Evolutionary conservation across 2,113 vertebrate species (phyloP).

Genomic region (Paramormyrops kingsleyae): DNA sequence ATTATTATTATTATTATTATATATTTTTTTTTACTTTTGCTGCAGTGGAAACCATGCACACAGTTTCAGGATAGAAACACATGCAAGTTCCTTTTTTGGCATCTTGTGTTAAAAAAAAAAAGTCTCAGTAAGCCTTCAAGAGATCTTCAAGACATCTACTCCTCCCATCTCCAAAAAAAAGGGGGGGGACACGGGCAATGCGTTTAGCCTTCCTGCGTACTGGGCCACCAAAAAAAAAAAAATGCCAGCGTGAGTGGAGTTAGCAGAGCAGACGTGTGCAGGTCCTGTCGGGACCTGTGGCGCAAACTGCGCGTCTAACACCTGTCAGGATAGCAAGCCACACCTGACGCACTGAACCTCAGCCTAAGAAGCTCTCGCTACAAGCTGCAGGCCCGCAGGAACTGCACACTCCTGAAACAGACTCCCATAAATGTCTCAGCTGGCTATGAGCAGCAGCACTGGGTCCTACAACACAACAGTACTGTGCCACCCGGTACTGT

Average conservation of each 20-base stretch:
- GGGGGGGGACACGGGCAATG: constrained; percentile 26
- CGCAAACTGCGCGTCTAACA: not conserved
- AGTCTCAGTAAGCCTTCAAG: constrained; percentile 74
- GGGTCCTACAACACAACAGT: constrained; percentile 46
- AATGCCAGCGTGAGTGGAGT: constrained; percentile 50
- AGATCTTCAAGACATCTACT: constrained; percentile 35
- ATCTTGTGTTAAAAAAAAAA: constrained; percentile 34
- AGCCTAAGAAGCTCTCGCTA: not conserved
- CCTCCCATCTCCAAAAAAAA: constrained; percentile 17
- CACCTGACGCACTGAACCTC: not conserved
- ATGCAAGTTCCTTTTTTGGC: constrained; percentile 63
- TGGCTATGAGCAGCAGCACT: constrained; percentile 56
- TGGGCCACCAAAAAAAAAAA: constrained; percentile 66
- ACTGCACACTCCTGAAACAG: not conserved
- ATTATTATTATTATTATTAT: not conserved
- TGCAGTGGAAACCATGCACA: constrained; percentile 79
- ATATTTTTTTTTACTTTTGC: constrained; percentile 58
- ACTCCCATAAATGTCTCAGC: not conserved
- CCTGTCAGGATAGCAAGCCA: not conserved
- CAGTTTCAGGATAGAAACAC: constrained; percentile 63
- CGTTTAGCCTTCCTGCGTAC: constrained; percentile 54
- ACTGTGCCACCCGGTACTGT: constrained; percentile 62
- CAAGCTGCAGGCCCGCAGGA: not conserved
- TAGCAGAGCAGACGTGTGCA: not conserved
- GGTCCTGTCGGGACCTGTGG: not conserved